Evolutionary conservation across 64 coral and sea anemone species (phyloP).

Genomic region (Actinia tenebrosa): DNA sequence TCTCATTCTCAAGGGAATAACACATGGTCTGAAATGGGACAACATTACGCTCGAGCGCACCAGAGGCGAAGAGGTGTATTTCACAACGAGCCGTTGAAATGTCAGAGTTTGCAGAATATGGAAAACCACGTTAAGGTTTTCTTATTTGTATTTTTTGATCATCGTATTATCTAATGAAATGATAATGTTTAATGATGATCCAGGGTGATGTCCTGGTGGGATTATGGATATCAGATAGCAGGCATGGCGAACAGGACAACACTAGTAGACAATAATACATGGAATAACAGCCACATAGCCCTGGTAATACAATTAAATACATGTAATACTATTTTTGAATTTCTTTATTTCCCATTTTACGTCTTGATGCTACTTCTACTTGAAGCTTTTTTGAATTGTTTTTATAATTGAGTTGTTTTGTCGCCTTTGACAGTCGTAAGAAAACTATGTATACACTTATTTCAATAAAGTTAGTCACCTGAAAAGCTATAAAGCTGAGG

Average conservation of each 20-base stretch:
- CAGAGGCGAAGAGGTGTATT: no score
- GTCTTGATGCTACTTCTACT: no score
- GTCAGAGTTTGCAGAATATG: no score
- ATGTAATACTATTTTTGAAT: background rate
- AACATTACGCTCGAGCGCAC: no score
- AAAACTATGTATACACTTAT: no score
- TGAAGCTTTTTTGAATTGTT: background rate
- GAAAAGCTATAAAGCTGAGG: no score
- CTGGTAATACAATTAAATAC: slow-evolving; percentile 39
- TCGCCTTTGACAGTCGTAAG: no score
- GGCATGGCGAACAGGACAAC: slow-evolving; percentile 97
- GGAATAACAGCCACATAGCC: slow-evolving; percentile 99
- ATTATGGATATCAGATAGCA: slow-evolving; percentile 99
- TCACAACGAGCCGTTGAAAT: no score
- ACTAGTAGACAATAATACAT: slow-evolving; percentile 96
- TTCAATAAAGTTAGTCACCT: no score
- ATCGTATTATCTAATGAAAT: background rate
- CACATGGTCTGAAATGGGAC: no score
- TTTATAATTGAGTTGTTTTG: background rate
- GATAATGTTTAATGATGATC: background rate
- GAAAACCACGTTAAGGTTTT: no score
- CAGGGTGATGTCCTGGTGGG: slow-evolving; percentile 99
- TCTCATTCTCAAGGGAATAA: no score
- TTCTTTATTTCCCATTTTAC: background rate
- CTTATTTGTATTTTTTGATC: background rate